Evolutionary conservation across 2,797 vertebrate species (phyloP).

Genomic region (Hippoglossus hippoglossus): DNA sequence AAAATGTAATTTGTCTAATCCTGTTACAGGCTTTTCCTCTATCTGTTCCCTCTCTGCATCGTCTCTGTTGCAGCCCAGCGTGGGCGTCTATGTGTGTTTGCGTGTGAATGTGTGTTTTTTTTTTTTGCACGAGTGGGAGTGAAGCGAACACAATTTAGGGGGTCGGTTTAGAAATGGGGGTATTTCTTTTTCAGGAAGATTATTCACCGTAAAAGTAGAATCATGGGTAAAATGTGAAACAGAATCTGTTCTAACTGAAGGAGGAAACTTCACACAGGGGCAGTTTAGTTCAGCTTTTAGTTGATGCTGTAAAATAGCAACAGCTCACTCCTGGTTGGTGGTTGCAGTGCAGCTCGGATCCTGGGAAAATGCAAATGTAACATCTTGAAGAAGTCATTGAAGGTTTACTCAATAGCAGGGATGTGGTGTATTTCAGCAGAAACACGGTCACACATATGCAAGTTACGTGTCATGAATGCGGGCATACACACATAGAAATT

Average conservation of each 20-base stretch:
- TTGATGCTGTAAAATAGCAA: conserved; percentile 2
- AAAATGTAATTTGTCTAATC: conserved; percentile 82
- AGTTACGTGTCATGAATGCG: too few relatives aligned
- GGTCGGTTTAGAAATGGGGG: conserved; percentile 15
- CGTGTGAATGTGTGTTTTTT: neutral
- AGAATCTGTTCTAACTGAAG: conserved; percentile 12
- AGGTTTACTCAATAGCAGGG: neutral
- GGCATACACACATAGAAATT: too few relatives aligned
- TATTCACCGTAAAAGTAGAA: conserved; percentile 12
- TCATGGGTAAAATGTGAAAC: conserved; percentile 13
- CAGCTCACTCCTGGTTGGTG: neutral
- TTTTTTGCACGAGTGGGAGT: conserved; percentile 24
- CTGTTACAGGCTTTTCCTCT: conserved; percentile 71
- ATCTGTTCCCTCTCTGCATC: conserved; percentile 41
- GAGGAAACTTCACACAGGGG: conserved; percentile 16
- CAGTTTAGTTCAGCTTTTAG: conserved; percentile 7
- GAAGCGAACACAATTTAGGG: conserved; percentile 27
- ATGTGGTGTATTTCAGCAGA: neutral
- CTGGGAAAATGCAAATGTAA: neutral
- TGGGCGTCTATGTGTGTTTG: conserved; percentile 29
- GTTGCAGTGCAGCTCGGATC: neutral
- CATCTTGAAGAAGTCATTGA: too few relatives aligned
- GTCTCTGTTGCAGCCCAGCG: conserved; percentile 27
- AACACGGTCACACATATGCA: too few relatives aligned
- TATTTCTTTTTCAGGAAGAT: conserved; percentile 16